Base-by-base conservation (phyloP, 2,113 vertebrate species). In the Hippocampus zosterae region DNA sequence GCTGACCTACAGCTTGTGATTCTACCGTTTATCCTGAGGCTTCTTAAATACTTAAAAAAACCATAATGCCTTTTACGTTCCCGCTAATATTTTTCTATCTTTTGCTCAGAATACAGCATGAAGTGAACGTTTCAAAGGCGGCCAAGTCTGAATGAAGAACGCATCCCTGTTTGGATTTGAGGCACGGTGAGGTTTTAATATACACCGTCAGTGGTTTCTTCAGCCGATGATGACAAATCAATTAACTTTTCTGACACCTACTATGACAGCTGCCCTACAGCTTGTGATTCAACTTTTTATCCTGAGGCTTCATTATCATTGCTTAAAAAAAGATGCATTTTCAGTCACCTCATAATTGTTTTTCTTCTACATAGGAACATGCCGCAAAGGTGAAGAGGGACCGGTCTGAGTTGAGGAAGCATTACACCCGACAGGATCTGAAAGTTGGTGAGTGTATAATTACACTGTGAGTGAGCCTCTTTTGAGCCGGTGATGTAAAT, bases 161-260 rank as follows among this genome's bases (percentile, higher is more conserved):
- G 6, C 48, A 12, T 3, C 5, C 5, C 5, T 44, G 8, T 1
- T 19, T 13, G 41, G 9, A 2, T 59, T 13, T 66, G 29, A 65
- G 8, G n/a, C 13, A 56, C 8, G 60, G 84, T 85, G 70, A 81
- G 76, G 77, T 33, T 29, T 2, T 2, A 46, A 8, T 0, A 0
- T 23, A 10, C n/a, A 7, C 19, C 1, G 37, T 56, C 19, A 37
- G 40, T 60, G 25, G 1, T 23, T 23, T 55, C 8, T 41, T 4
- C 0, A 53, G 86, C 86, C 81, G 0, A 5, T 88, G 88, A 90
- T 75, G 84, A 88, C 72, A 75, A 75, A 75, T 19, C 59, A 73
- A 79, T 59, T 7, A 16, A 65, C 68, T 86, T 84, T 86, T 89
- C 86, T 89, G 86, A 87, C 86, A 88, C 82, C 85, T 88, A 68